Conservation (phyloP, 2,888 invertebrate genomes). For the Anoplius nigerrimus region DNA sequence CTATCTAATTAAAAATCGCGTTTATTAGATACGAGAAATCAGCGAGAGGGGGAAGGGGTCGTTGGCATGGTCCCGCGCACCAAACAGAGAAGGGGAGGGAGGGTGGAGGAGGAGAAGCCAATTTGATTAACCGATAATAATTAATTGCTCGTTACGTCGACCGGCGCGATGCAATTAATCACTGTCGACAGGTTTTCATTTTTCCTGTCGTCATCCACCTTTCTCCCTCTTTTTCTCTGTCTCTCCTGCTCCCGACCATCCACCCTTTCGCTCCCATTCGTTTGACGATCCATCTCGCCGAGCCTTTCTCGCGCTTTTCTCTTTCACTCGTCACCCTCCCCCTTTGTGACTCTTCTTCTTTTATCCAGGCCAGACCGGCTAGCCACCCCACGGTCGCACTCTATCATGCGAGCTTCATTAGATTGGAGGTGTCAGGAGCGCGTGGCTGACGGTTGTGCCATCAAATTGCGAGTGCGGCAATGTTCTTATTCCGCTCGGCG, state of each 20-base stretch:
- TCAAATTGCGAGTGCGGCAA: constrained; percentile 54
- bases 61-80: too few relatives aligned
- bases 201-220: constrained; percentile 43
- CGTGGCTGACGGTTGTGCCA: constrained; percentile 53
- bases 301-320: too few relatives aligned
- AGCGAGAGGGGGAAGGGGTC: too few relatives aligned
- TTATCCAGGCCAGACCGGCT: constrained; percentile 40
- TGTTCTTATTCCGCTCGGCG: constrained; percentile 36
- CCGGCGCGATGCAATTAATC: constrained; percentile 58
- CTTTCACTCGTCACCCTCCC: constrained; percentile 30
- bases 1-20: constrained; percentile 58
- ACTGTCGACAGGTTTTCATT: constrained; percentile 58
- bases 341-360: constrained; percentile 25
- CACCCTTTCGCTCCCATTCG: constrained; percentile 27
- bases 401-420: constrained; percentile 66
- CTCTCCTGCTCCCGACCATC: neutral
- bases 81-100: constrained; percentile 19
- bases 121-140: constrained; percentile 66
- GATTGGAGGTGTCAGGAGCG: constrained; percentile 56
- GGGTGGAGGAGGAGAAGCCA: constrained; percentile 37
- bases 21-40: constrained; percentile 31
- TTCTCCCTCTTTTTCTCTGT: constrained; percentile 35
- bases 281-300: too few relatives aligned
- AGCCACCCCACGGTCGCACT: constrained; percentile 49
- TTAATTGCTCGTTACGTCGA: constrained; percentile 65